A percentile compares a stretch with the other conserved stretches of the same genome.
Conservation (phyloP, 2,797 vertebrate genomes). For the Dicrostonyx torquatus region DNA sequence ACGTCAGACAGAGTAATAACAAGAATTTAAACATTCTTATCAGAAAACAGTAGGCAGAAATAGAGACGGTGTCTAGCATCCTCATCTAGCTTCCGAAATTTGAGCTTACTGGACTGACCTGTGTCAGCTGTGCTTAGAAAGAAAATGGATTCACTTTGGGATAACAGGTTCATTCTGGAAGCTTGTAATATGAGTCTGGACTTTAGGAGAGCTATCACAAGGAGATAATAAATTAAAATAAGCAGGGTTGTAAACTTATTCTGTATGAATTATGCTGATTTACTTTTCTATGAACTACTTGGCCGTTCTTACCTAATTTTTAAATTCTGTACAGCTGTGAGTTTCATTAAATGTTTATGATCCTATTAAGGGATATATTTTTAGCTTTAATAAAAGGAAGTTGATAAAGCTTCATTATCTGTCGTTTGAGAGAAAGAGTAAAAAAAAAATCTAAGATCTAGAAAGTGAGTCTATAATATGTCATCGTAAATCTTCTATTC, state of each 20-base stretch:
- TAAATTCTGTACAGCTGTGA: conserved; percentile 78
- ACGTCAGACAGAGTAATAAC: background rate
- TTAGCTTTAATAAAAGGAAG: conserved; percentile 87
- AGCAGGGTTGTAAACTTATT: conserved; percentile 45
- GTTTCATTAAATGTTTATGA: conserved; percentile 88
- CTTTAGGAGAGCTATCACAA: background rate
- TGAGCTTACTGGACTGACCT: background rate
- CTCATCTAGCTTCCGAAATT: conserved; percentile 11
- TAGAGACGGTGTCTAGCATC: background rate
- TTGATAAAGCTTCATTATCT: conserved; percentile 88
- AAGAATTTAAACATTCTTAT: conserved; percentile 31
- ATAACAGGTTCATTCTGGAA: conserved; percentile 44
- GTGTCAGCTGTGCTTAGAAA: conserved; percentile 19
- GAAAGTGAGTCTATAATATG: conserved; percentile 83
- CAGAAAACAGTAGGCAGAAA: conserved; percentile 22
- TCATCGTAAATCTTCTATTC: conserved; percentile 79
- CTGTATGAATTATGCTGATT: conserved; percentile 61
- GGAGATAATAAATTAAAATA: conserved; percentile 44
- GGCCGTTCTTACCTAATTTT: conserved; percentile 77
- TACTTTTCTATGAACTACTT: conserved; percentile 75
- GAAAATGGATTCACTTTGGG: conserved; percentile 53
- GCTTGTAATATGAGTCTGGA: background rate
- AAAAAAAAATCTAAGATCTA: conserved; percentile 84
- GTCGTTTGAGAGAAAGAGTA: conserved; percentile 83
- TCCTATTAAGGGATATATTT: conserved; percentile 86